Evolutionary conservation across 1,140 invertebrate species (phyloP).

Genomic region (Ditylenchus dipsaci): DNA sequence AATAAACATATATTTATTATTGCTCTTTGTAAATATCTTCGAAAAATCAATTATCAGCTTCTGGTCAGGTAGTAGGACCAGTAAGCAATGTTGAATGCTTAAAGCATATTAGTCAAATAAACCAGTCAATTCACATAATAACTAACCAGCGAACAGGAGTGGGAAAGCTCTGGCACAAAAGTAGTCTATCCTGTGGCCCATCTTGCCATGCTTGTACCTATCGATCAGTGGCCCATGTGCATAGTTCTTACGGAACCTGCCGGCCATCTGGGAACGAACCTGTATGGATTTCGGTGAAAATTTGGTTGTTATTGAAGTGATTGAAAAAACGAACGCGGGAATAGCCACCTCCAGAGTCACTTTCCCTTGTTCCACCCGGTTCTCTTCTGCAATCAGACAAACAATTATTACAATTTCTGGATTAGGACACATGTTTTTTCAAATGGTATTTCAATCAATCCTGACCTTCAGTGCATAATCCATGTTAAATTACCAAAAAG

Average conservation of each 20-base stretch:
- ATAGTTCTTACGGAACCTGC: background rate
- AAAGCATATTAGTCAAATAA: conserved; percentile 9
- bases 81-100: conserved; percentile 40
- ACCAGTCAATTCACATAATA: background rate
- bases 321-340: no score
- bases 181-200: conserved; percentile 44
- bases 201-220: conserved; percentile 26
- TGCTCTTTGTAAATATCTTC: background rate
- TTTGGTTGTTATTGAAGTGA: no score
- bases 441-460: no score
- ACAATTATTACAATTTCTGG: background rate
- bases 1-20: no score
- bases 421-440: background rate
- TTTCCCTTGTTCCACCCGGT: conserved; percentile 2
- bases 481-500: no score
- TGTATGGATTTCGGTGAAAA: background rate
- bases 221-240: background rate
- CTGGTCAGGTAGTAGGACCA: conserved; percentile 43
- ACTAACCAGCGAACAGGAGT: conserved; percentile 42
- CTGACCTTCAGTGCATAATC: no score
- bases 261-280: conserved; percentile 4
- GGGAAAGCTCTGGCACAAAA: conserved; percentile 41
- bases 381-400: conserved; percentile 4
- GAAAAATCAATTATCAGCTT: background rate
- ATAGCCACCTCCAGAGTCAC: background rate